Conservation (phyloP, 2,113 vertebrate species). For the Oncorhynchus mykiss region DNA sequence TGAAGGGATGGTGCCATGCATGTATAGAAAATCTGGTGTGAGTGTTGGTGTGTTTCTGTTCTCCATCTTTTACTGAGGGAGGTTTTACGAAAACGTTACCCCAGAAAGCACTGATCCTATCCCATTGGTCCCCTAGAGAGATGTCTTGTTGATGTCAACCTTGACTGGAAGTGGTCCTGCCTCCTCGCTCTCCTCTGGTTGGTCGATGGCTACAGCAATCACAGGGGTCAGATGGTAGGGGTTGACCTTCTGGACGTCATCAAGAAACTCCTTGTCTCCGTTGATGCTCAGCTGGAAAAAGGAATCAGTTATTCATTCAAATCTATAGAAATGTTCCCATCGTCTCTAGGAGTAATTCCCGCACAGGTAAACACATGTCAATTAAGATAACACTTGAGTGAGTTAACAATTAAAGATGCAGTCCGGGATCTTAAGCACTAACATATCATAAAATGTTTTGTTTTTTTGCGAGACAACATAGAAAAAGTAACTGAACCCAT, state of each 20-base stretch:
- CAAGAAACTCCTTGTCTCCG: slow-evolving; percentile 87
- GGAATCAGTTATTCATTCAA: neutral
- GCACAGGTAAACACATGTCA: no score
- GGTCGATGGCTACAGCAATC: slow-evolving; percentile 77
- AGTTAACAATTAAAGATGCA: no score
- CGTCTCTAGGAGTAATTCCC: neutral
- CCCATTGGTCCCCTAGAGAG: slow-evolving; percentile 63
- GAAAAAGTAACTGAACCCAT: no score
- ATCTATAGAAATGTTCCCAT: neutral
- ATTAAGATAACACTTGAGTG: no score
- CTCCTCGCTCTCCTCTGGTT: slow-evolving; percentile 71
- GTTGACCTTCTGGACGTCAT: slow-evolving; percentile 75
- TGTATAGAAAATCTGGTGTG: slow-evolving; percentile 30
- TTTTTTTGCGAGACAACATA: no score
- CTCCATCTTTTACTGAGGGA: slow-evolving; percentile 25
- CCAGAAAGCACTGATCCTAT: slow-evolving; percentile 25
- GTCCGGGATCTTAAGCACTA: no score
- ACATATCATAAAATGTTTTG: no score
- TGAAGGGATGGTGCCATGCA: slow-evolving; percentile 59
- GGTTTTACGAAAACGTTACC: slow-evolving; percentile 34
- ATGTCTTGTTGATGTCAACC: slow-evolving; percentile 85
- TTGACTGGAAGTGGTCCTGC: slow-evolving; percentile 85
- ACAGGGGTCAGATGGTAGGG: slow-evolving; percentile 78
- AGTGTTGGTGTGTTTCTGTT: slow-evolving; percentile 10
- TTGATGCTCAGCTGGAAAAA: slow-evolving; percentile 83